Evolutionary conservation across 1,140 invertebrate genomes (phyloP), one percentile per base, ranked within the genome.

Genomic region (Lasioglossum baleicum): DNA sequence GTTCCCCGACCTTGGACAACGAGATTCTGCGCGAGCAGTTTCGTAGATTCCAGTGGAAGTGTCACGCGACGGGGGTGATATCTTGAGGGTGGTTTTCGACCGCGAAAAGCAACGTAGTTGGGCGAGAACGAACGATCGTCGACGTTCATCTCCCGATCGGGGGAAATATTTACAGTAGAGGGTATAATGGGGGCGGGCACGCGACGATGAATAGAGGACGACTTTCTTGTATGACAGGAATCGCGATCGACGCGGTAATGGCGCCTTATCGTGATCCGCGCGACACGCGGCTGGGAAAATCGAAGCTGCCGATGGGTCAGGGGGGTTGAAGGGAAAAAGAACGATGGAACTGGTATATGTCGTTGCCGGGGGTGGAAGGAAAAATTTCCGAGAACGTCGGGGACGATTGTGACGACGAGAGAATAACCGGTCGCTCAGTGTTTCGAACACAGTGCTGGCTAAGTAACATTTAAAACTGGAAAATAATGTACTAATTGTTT

Each of bases 171-270:
- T 75, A 80, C 81, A 51, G 71, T 61, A 58, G 68, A n/a, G 60
- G 71, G 35, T 35, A 40, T 81, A 83, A 83, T 83, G 56, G 67
- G 71, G 44, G 44, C 31, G 35, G 51, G 81, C 81, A 83, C 78
- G 81, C 81, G 72, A 75, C 73, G 77, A 75, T 48, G 72, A 75
- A 67, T 35, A 61, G 42, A 53, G 67, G 72, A 75, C 68, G 69
- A 68, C 56, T 79, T 79, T 79, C 56, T 65, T 75, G 69, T 68
- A 40, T 74, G 65, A 81, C 48, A 68, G 31, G 15, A 82, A 63
- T 51, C 66, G 81, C 77, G 73, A 87, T 87, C 81, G 84, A 88
- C 71, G 68, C 58, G 71, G 67, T 83, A 82, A 83, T 86, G 83
- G 81, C 79, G 72, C n/a, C 80, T 84, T 87, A 83, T 87, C 83